Base-by-base conservation (phyloP, 2,113 vertebrate genomes). In the Mormyrus lacerda region DNA sequence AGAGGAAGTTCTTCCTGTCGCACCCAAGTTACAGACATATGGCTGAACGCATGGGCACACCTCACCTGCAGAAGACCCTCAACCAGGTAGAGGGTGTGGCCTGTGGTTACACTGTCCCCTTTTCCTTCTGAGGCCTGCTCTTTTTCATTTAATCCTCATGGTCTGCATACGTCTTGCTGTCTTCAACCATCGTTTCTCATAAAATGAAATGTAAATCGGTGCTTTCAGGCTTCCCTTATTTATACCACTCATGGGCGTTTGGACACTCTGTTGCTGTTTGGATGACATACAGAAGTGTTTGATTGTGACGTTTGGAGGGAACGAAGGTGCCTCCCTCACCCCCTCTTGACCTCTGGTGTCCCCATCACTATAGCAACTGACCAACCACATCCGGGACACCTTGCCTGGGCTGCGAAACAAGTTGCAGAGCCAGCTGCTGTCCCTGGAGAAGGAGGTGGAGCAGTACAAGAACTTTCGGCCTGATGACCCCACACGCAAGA, bases 1-100 rank as follows among this genome's bases (percentile, higher is more conserved):
- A 99, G 93, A 95, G 98, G 88, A 99, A 99, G 89, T 99, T 99
- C 92, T 99, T 99, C 95, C 95, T 99, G 19, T 99, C 98, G 0
- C 98, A 99, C 91, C 98, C 98, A 0, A 96, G 95, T 0, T 99
- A 99, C 92, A 94, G 98, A 91, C 98, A 99, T 95, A 94, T 99
- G 87, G 98, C 98, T 0, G 98, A 99, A 90, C 96, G 97, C n/a
- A 98, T 99, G 98, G 98, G 98, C 8, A 99, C 98, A 0, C 95
- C 97, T 0, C 97, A 98, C 90, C 93, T 99, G 44, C 98, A 99
- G 96, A 97, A 97, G 58, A 94, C 96, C 2, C 96, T 99, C 51
- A 99, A 99, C 92, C 98, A 99, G 97, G 98, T 99, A 91, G 19
- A n/a, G 53, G 3, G 19, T 42, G 39, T 0, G 1, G 15, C 19